phyloP scores from a whole-genome alignment of 2,888 invertebrate genomes.

The Dryocosmus kuriphilus region DNA sequence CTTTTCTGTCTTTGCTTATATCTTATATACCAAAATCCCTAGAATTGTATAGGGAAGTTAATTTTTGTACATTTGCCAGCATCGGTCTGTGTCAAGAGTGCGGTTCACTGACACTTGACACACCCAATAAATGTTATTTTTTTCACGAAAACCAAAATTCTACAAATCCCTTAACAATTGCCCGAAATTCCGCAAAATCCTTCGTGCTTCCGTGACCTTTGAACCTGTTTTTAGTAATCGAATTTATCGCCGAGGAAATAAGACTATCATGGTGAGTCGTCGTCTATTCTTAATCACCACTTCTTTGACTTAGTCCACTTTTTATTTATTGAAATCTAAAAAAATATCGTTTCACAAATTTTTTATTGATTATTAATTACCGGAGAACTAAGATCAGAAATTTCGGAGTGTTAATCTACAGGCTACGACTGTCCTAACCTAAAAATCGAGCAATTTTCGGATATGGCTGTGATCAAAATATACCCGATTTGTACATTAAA shows the following conservation, averaged over 20 bases:
- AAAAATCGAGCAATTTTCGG: not conserved
- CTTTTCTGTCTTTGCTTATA: too few species aligned
- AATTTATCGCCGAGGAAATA: slow-evolving; percentile 27
- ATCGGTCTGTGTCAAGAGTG: slow-evolving; percentile 30
- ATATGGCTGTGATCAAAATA: not conserved
- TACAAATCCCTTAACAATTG: slow-evolving; percentile 29
- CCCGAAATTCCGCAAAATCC: not conserved
- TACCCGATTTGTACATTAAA: not conserved
- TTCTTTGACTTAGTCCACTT: not conserved
- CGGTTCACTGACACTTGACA: slow-evolving; percentile 62
- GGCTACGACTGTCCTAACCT: not conserved
- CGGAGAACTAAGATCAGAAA: slow-evolving; percentile 70
- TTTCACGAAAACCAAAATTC: slow-evolving; percentile 49
- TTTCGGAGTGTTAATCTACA: slow-evolving; percentile 34
- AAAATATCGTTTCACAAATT: slow-evolving; percentile 29
- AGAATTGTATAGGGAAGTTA: not conserved
- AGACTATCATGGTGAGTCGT: slow-evolving; percentile 65
- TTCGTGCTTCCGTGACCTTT: not conserved
- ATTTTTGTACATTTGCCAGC: not conserved
- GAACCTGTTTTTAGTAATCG: slow-evolving; percentile 31
- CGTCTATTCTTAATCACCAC: not conserved
- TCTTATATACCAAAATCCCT: too few species aligned
- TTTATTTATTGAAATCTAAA: not conserved
- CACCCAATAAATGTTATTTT: slow-evolving; percentile 76
- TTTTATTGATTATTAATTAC: slow-evolving; percentile 49